Evolutionary conservation across 2,888 invertebrate species (phyloP), one percentile per base, ranked within the genome.

Genomic region (Agriotes lineatus): DNA sequence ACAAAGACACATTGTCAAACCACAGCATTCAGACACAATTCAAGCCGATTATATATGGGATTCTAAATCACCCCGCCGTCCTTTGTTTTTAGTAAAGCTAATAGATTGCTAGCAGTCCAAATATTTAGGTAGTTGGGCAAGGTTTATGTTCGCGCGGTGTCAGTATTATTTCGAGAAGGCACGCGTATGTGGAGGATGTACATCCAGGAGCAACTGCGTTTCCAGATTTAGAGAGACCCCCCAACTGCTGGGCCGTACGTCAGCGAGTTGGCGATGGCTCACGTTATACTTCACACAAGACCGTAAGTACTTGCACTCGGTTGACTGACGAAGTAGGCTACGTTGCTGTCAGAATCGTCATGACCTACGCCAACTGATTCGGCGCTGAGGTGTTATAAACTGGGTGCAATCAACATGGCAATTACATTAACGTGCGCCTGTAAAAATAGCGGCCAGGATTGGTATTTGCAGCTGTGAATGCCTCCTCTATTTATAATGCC

Each of bases 191-290:
- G 35, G 12, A 18, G 52, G 48, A 33, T 33, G 52, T 33, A 52
- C 45, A 57, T 56, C 48, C 57, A 69, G 61, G 59, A 64, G 45
- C 61, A 65, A 58, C 62, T 54, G 70, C 50, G 56, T 71, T 61
- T 71, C 71, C 71, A 71, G 71, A 71, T 68, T 71, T 71, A 71
- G 68, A 65, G 62, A 62, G 68, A 71, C 69, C 66, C 62, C 69
- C 71, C 71, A 68, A 69, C 71, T 69, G 68, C 62, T 60, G 22
- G 52, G 18, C 69, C 65, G 65, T 71, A 62, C 69, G 62, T 71
- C 66, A 60, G 66, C 59, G 39, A 62, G 63, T 65, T 52, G 67
- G 63, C 61, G 37, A 37, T 10, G 12, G 16, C 37, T 16, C 22
- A 30, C 20, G 25, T 61, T 61, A 59, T 44, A n/a, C 33, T 54